These are phyloP conservation scores for Felis chaus DNA, from an alignment of 2,113 vertebrate genomes.

Conservation along the genomic window DNA sequence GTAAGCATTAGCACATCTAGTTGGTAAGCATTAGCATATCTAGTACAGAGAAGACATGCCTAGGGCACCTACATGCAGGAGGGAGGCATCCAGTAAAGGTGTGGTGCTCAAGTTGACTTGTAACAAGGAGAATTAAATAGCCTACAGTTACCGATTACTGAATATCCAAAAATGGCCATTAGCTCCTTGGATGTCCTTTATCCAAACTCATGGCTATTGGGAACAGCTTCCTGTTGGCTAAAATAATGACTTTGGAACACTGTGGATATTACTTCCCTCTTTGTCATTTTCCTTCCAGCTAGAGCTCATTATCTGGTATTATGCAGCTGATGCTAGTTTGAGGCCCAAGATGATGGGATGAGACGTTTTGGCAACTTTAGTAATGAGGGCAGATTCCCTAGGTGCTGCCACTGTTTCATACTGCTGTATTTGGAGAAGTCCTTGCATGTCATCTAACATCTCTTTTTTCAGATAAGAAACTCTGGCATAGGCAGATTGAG, in stretches of 20 bases:
- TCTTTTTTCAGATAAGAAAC: neutral
- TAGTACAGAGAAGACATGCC: neutral
- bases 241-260: neutral
- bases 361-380: neutral
- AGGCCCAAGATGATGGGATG: neutral
- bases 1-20: neutral
- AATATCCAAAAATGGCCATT: neutral
- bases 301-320: neutral
- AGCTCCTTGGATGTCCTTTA: neutral
- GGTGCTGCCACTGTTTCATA: neutral
- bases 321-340: neutral
- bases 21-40: neutral
- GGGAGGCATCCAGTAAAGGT: neutral
- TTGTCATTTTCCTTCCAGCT: neutral
- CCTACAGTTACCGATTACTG: neutral
- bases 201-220: neutral
- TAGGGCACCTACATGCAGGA: neutral
- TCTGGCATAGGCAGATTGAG: neutral
- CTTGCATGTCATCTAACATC: neutral
- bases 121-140: neutral
- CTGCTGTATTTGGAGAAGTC: neutral
- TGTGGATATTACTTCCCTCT: neutral
- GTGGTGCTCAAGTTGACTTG: neutral
- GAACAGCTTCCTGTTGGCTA: neutral
- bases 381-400: neutral